These are phyloP conservation scores for Oreochromis spilurus DNA, from an alignment of 2,113 vertebrate species.

Conservation along the genomic window DNA sequence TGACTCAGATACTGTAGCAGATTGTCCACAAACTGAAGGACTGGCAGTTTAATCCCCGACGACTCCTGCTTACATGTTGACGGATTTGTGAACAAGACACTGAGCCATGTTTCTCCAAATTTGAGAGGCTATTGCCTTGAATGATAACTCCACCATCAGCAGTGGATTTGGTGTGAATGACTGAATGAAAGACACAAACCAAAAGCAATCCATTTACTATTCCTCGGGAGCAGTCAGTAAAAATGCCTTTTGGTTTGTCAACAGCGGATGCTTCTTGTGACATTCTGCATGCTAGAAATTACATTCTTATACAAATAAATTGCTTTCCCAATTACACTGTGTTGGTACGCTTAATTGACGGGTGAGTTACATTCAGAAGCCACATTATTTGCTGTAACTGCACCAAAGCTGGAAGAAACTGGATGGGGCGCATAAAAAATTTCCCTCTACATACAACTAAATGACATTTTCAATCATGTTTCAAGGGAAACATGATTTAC, in stretches of 20 bases:
- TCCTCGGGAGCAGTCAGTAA: neutral
- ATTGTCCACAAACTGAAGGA: neutral
- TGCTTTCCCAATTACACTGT: neutral
- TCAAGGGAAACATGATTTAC: neutral
- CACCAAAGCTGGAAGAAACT: neutral
- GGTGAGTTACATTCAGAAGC: neutral
- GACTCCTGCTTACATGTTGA: neutral
- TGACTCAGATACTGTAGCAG: neutral
- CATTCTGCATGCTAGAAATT: neutral
- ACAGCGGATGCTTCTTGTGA: neutral
- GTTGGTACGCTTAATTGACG: neutral
- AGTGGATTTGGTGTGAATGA: neutral
- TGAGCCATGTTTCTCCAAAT: neutral
- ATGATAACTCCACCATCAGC: neutral
- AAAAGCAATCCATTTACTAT: neutral
- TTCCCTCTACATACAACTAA: neutral
- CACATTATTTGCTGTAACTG: neutral
- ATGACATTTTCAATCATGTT: neutral
- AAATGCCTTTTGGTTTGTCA: neutral
- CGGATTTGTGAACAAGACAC: neutral
- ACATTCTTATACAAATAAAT: neutral
- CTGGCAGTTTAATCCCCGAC: neutral
- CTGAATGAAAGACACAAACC: neutral
- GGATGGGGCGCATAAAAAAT: neutral
- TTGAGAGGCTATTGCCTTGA: neutral